Conservation (phyloP, 2,797 vertebrate genomes). For the Emys orbicularis region DNA sequence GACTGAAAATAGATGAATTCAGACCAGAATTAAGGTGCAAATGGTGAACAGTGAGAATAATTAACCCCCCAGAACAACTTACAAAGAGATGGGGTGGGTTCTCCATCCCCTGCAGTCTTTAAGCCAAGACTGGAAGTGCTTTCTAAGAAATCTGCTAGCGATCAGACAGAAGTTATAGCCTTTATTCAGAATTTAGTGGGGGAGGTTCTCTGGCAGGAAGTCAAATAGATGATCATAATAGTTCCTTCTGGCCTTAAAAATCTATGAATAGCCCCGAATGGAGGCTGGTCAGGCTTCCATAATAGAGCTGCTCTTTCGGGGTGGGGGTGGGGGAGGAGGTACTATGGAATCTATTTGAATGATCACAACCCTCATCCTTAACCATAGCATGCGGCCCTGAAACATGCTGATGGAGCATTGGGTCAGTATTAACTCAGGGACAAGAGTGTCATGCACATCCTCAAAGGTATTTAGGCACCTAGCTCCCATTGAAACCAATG, state of each 20-base stretch:
- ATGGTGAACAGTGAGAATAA: neutral
- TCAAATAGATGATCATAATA: neutral
- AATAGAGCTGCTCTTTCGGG: neutral
- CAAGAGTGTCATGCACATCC: slow-evolving; percentile 30
- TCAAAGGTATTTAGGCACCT: neutral
- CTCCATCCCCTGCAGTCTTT: neutral
- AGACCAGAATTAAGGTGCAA: neutral
- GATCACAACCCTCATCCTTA: neutral
- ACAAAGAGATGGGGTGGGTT: neutral
- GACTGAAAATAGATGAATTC: neutral
- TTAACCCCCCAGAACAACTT: neutral
- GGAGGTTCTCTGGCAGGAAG: neutral
- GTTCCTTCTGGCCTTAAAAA: neutral
- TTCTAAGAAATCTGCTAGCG: neutral
- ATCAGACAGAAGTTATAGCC: neutral
- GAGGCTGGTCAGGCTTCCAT: neutral
- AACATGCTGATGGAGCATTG: neutral
- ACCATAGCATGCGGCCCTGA: accelerated
- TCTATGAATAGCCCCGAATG: accelerated
- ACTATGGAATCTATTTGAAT: neutral
- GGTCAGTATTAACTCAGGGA: neutral
- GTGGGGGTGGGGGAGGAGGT: neutral
- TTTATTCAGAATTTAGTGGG: accelerated
- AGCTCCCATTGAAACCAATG: neutral
- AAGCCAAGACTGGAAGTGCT: neutral